A percentile compares a stretch with the other conserved stretches of the same genome.
These are phyloP conservation scores for Gymnocypris eckloni DNA, from an alignment of 2,797 vertebrate genomes.

Conservation along the genomic window DNA sequence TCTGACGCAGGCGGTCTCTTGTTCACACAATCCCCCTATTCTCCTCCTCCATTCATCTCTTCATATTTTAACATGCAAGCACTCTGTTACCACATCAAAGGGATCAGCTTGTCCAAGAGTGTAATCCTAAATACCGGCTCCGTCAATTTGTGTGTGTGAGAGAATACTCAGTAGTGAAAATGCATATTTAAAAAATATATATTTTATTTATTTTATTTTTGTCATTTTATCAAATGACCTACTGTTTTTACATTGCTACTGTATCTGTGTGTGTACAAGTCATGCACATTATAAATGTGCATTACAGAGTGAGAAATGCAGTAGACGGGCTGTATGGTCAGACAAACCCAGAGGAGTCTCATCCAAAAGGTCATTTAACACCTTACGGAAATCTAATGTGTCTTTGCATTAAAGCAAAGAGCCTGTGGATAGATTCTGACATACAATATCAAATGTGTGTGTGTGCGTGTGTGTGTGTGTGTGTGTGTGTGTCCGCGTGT, in stretches of 20 bases:
- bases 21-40: slow-evolving; percentile 30
- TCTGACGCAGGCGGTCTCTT: slow-evolving; percentile 27
- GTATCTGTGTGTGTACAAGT: background rate
- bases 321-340: slow-evolving; percentile 27
- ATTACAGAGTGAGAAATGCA: slow-evolving; percentile 28
- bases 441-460: background rate
- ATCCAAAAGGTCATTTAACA: slow-evolving; percentile 56
- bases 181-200: background rate
- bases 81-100: slow-evolving; percentile 44
- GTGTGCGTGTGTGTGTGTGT: background rate
- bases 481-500: background rate
- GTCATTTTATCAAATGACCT: slow-evolving; percentile 6
- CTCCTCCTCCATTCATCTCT: slow-evolving; percentile 22
- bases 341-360: slow-evolving; percentile 49
- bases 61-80: slow-evolving; percentile 41
- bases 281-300: slow-evolving; percentile 10
- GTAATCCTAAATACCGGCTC: slow-evolving; percentile 7
- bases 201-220: too few relatives aligned
- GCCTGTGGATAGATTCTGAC: slow-evolving; percentile 12
- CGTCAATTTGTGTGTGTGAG: slow-evolving; percentile 8
- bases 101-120: slow-evolving; percentile 21
- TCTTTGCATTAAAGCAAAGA: slow-evolving; percentile 40
- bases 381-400: slow-evolving; percentile 54
- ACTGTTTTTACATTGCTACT: slow-evolving; percentile 2
- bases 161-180: background rate